Evolutionary conservation across 2,888 invertebrate genomes (phyloP), one percentile per base, ranked within the genome.

Genomic region (Trachelus iudaicus): DNA sequence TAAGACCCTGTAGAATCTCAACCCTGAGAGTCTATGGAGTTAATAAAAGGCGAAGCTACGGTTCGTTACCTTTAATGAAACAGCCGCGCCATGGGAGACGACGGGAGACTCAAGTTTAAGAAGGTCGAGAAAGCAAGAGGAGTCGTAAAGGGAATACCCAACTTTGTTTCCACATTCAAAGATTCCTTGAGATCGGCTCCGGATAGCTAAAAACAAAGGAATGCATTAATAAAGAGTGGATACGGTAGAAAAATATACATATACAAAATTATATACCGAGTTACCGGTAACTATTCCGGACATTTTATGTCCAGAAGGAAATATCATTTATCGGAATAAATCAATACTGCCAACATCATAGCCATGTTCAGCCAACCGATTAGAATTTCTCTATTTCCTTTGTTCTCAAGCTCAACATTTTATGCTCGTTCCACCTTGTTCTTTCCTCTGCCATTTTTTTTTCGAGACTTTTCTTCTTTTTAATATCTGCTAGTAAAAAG

Each of bases 51-150:
- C 75, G 79, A 82, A 81, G 79, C 74, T 81, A 81, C 81, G 83
- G 78, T 84, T 84, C 81, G 84, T 82, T 84, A 82, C 80, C 75
- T 82, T 81, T 83, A 83, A 85, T 84, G 80, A 85, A 82, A 83
- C 80, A 56, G 56, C 56, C 56, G 56, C 56, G 56, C 56, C 56
- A 56, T 23, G 56, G 56, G 56, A 56, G 56, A 56, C 56, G 56
- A 9, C 56, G 23, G 15, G 23, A 56, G 56, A 56, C 56, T 23
- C 23, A 23, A 56, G 23, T 56, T 56, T 56, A 56, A 56, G 56
- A 56, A 23, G 56, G 23, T 56, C 56, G 23, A 56, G 56, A 56
- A 56, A 56, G 56, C 23, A 56, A 23, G 56, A 56, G 23, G 23
- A 56, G 81, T 81, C 79, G 79, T 79, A 79, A 82, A 80, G 77